Base-by-base conservation (phyloP, 2,113 vertebrate species). In the Propithecus coquereli region DNA sequence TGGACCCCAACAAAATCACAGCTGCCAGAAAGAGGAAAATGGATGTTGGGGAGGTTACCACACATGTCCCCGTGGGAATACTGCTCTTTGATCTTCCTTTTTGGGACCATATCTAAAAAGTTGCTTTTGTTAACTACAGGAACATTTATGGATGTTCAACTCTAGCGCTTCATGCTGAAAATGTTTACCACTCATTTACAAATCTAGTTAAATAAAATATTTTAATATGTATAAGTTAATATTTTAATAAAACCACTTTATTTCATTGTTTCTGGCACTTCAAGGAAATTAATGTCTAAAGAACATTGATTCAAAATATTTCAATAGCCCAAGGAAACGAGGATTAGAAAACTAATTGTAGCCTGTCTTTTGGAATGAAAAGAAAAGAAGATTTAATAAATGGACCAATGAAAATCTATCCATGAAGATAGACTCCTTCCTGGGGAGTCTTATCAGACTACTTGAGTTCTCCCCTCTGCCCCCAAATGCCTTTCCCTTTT, bases 321-420 rank as follows among this genome's bases (percentile, higher is more conserved):
- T 81, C 50, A 65, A 47, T 66, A 77, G 54, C 45, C 52, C 91
- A 66, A 45, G 87, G 68, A 96, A 93, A 93, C 63, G 89, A 86
- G 94, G 82, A 82, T 93, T 92, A 76, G 57, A 89, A 74, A 90
- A 52, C 34, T 87, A 96, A 95, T 52, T 82, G 73, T n/a, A 90
- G 43, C 57, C 85, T 82, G 91, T 94, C n/a, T 85, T 73, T 79
- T 11, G 45, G 74, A 59, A 77, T 81, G 71, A 54, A 83, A 94
- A 85, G 14, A 65, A 13, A 94, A 85, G 17, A 70, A 13, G 34
- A 83, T 87, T 94, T 63, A 85, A 84, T 96, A 59, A 84, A 70
- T 68, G 87, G 43, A 54, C 65, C 6, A 54, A 23, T 47, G 32
- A 87, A 90, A 87, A 90, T 90, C 6, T 5, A 18, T 23, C 50